Evolutionary conservation across 1,140 invertebrate species (phyloP).

Genomic region (Panagrolaimus sp.): DNA sequence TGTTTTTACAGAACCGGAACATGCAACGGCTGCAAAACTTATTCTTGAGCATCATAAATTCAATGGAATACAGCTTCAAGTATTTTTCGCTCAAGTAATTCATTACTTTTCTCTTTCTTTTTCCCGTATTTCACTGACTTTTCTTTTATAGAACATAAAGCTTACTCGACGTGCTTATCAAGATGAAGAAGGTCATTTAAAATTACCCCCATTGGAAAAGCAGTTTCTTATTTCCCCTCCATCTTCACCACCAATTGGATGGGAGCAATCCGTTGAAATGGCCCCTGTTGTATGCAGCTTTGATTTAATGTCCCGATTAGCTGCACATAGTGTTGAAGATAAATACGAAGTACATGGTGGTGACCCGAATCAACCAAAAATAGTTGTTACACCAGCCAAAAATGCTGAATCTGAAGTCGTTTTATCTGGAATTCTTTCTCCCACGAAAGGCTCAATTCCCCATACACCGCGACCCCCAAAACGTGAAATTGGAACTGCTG

Average conservation of each 20-base stretch:
- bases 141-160: constrained; percentile 48
- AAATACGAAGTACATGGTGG: constrained; percentile 53
- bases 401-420: background rate
- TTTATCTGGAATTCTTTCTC: too few species aligned
- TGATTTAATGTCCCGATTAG: constrained; percentile 53
- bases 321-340: constrained; percentile 38
- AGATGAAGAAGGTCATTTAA: constrained; percentile 64
- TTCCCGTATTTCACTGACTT: background rate
- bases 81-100: constrained; percentile 49
- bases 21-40: constrained; percentile 54
- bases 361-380: constrained; percentile 39
- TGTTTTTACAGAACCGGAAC: constrained; percentile 45
- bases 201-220: constrained; percentile 85
- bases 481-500: constrained; percentile 17
- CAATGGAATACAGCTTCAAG: constrained; percentile 50
- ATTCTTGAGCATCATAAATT: constrained; percentile 54
- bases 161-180: constrained; percentile 42
- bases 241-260: constrained; percentile 81
- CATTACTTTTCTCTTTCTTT: background rate
- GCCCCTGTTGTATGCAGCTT: constrained; percentile 57
- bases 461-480: constrained; percentile 38
- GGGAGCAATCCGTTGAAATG: constrained; percentile 53
- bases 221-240: constrained; percentile 98
- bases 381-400: constrained; percentile 35
- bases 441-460: constrained; percentile 13